phyloP scores from a whole-genome alignment of 2,113 vertebrate species.

The Potamarius usumacintae region DNA sequence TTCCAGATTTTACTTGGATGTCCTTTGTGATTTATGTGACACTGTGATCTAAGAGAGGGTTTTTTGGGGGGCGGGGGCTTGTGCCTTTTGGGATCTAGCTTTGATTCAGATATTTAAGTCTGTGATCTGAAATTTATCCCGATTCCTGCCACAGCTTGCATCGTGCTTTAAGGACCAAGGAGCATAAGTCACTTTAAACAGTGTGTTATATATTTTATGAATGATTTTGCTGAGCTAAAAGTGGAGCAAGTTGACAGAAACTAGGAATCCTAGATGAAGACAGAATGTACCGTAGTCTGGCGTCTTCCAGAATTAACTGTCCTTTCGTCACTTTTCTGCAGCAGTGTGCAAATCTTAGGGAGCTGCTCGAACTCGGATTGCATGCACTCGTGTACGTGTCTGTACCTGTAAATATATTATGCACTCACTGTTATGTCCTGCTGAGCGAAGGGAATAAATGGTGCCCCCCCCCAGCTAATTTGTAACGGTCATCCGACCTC shows the following conservation, averaged over 20 bases:
- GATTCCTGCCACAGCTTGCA: not conserved
- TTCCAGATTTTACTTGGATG: not conserved
- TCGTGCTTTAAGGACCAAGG: not conserved
- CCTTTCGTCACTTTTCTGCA: not conserved
- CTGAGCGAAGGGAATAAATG: not conserved
- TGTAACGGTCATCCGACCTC: not conserved
- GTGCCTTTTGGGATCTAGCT: not conserved
- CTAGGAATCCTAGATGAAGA: not conserved
- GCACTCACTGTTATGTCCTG: not conserved
- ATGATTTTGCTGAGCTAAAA: slow-evolving; percentile 12
- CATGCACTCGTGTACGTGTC: no score
- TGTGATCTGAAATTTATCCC: not conserved
- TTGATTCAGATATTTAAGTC: not conserved
- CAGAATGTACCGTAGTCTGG: not conserved
- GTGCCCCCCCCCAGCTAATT: not conserved
- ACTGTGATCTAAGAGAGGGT: no score
- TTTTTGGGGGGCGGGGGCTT: not conserved
- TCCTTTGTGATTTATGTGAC: no score
- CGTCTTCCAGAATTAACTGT: not conserved
- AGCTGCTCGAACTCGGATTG: not conserved
- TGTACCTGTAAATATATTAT: not conserved
- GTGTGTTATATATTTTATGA: not conserved
- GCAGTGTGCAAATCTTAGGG: not conserved
- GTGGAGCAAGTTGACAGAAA: not conserved
- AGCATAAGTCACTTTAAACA: not conserved